Evolutionary conservation across 2,888 invertebrate species (phyloP), one percentile per base, ranked within the genome.

Genomic region (Tortrix viridana): DNA sequence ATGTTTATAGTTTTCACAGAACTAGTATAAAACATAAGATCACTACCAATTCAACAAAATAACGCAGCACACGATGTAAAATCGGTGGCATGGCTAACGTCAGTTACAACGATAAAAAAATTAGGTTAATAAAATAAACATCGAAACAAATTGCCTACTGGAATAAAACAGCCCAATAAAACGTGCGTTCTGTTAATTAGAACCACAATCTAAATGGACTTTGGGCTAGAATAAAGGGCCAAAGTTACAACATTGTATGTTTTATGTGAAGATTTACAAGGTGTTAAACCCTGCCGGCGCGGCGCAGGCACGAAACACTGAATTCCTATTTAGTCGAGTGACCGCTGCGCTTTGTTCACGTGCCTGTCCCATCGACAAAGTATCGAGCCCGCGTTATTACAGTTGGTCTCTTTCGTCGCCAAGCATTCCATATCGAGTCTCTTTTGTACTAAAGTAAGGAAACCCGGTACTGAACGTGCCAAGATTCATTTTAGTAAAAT

Each of bases 211-310:
- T 65, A 63, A 75, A 74, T 71, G 68, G 71, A 74, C 71, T 72
- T 62, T 50, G 16, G 71, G 74, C 77, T 79, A 77, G 75, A 81
- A 74, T 77, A 74, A 69, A 41, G 47, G 67, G 81, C 78, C 75
- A 76, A 71, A 74, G 68, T 66, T 71, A 74, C 83, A 79, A 89
- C 88, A 87, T 86, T 88, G 89, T 90, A 84, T 82, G 77, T 86
- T 89, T 89, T 88, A 88, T 82, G 79, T 71, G 69, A 53, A 80
- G 81, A 89, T 89, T 89, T 89, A 89, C 82, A 86, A 85, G 80
- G 85, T 84, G 81, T 75, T 88, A 88, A 89, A 85, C 83, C 88
- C 69, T 53, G 72, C 76, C 70, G 77, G 75, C 77, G 73, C 72
- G 74, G 43, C 67, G 70, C 68, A 74, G 88, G 86, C 89, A 90